These are phyloP conservation scores for Eriocheir sinensis DNA, from an alignment of 1,140 invertebrate genomes.

Conservation along the genomic window DNA sequence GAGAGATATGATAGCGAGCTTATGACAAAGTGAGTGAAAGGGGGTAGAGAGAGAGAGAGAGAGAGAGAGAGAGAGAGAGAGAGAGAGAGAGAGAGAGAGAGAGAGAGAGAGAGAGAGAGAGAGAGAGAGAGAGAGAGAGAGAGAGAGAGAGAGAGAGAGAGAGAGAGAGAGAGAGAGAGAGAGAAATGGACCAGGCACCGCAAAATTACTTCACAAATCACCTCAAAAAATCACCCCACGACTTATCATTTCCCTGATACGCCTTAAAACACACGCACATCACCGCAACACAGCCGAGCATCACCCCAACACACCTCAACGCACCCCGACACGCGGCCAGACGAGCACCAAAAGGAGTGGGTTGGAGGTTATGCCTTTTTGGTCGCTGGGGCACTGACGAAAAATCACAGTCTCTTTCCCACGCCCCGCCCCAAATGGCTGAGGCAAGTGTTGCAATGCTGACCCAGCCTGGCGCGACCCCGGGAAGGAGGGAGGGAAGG, in stretches of 20 bases:
- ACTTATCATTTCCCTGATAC: too few species aligned
- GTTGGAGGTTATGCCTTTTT: background rate
- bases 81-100: background rate
- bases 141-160: background rate
- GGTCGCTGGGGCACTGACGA: background rate
- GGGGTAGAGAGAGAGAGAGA: background rate
- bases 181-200: too few species aligned
- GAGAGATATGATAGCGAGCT: background rate
- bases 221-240: too few species aligned
- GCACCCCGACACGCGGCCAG: too few species aligned
- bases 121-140: background rate
- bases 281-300: background rate
- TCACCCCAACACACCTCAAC: background rate
- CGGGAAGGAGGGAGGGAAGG: background rate
- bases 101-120: background rate
- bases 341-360: background rate
- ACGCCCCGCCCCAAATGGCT: slow-evolving; percentile 4
- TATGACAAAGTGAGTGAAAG: background rate
- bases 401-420: background rate
- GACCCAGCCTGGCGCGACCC: background rate
- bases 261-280: background rate
- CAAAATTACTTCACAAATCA: too few species aligned
- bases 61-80: background rate
- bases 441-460: background rate
- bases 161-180: background rate